Evolutionary conservation across 2,113 vertebrate genomes (phyloP), one percentile per base, ranked within the genome.

Genomic region (Panthera leo): DNA sequence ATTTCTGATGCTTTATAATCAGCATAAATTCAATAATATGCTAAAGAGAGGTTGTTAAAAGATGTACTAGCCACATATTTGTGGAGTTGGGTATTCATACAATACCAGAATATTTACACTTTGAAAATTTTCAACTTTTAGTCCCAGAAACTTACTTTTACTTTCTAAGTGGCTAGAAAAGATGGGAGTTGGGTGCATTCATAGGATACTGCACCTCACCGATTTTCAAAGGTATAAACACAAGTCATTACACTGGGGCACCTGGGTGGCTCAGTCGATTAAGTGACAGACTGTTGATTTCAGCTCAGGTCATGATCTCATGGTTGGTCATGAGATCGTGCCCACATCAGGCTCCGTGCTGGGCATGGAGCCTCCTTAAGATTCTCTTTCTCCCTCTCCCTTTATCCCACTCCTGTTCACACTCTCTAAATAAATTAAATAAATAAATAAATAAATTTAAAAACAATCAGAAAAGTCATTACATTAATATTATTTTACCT

Each of bases 21-120:
- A 89, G 15, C 48, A 83, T 76, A 96, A 90, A 78, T 51, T 90
- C 67, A 94, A 71, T 15, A 91, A n/a, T 68, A 85, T 63, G 31
- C 80, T 96, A 83, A 80, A 88, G 51, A 48, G 42, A 93, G 23
- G 34, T 48, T 75, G 8, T 42, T 94, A 85, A 91, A 96, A 95
- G 48, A 88, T 79, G 1, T 39, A 75, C 36, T 63, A 79, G 55
- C 42, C 39, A 89, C 19, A 55, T 65, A 86, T 58, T 13, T 93
- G 29, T 93, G 29, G 70, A 95, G 36, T 21, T 82, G 21, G 13
- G 25, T 71, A 93, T 78, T 76, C 95, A 65, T 39, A 71, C 4
- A 88, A 63, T 90, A 90, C 3, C 58, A 90, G 25, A 95, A 90
- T 55, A 80, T 71, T 36, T 67, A 65, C 23, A 68, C 29, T 4